Evolutionary conservation across 2,888 invertebrate species (phyloP).

Genomic region (Agriopis marginaria): DNA sequence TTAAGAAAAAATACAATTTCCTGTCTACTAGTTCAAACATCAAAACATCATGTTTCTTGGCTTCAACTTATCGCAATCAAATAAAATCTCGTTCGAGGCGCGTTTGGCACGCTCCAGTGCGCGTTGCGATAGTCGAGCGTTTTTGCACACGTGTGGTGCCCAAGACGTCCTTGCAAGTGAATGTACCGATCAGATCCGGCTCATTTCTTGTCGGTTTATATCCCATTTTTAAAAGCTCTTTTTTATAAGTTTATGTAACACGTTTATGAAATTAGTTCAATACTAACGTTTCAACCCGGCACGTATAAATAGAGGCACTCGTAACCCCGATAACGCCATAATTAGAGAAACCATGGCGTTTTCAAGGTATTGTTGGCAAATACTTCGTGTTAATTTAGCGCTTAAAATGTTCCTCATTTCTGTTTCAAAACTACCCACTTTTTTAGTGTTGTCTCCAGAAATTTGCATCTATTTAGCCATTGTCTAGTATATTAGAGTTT

Average conservation of each 20-base stretch:
- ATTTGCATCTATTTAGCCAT: too few species aligned
- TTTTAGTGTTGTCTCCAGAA: neutral
- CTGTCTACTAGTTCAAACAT: slow-evolving; percentile 4
- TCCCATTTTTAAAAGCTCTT: neutral
- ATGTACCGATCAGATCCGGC: slow-evolving; percentile 20
- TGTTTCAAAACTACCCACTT: neutral
- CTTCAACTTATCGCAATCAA: slow-evolving; percentile 32
- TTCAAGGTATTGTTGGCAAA: slow-evolving; percentile 24
- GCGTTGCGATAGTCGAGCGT: slow-evolving; percentile 28
- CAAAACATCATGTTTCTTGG: slow-evolving; percentile 19
- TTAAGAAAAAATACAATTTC: neutral
- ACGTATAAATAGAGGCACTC: neutral
- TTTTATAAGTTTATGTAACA: too few species aligned
- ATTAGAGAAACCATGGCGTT: slow-evolving; percentile 29
- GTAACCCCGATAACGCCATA: slow-evolving; percentile 25
- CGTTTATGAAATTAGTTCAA: neutral
- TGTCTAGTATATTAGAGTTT: too few species aligned
- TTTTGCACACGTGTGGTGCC: slow-evolving; percentile 32
- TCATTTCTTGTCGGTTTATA: slow-evolving; percentile 13
- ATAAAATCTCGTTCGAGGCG: slow-evolving; percentile 30
- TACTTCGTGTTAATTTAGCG: slow-evolving; percentile 9
- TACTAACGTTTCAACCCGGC: neutral
- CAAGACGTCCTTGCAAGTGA: slow-evolving; percentile 32
- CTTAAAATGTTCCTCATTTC: slow-evolving; percentile 1
- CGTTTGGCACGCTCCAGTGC: slow-evolving; percentile 37